phyloP scores from a whole-genome alignment of 30 jellyfish, hydroid and myxozoan species.

The Aurelia coerulea region DNA sequence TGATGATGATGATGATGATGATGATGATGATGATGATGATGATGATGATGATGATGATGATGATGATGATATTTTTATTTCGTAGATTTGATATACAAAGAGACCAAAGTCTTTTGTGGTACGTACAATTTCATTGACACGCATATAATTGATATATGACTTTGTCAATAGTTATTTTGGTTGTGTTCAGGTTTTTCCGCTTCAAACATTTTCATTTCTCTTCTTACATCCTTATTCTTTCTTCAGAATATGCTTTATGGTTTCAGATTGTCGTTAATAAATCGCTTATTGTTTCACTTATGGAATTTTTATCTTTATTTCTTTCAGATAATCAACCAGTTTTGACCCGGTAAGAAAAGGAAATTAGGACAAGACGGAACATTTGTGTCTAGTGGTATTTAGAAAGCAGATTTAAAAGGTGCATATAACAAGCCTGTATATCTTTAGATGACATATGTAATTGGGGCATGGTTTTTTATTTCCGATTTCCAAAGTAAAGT shows the following conservation, averaged over 20 bases:
- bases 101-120: neutral
- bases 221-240: no score
- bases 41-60: no score
- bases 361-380: neutral
- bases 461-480: slow-evolving; percentile 34
- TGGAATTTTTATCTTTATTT: neutral
- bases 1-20: neutral
- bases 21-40: neutral
- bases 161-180: no score
- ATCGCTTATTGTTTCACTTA: neutral
- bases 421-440: slow-evolving; percentile 25
- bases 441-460: neutral
- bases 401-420: neutral
- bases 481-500: neutral
- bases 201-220: no score
- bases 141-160: neutral
- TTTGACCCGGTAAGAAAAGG: neutral
- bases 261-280: neutral
- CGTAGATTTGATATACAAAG: no score
- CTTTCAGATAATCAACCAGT: slow-evolving; percentile 58
- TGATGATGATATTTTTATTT: no score
- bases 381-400: slow-evolving; percentile 1
- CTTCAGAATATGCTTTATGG: neutral
- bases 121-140: neutral
- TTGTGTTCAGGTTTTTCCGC: neutral